Evolutionary conservation across 2,888 invertebrate species (phyloP).

Genomic region (Cyaniris semiargus): DNA sequence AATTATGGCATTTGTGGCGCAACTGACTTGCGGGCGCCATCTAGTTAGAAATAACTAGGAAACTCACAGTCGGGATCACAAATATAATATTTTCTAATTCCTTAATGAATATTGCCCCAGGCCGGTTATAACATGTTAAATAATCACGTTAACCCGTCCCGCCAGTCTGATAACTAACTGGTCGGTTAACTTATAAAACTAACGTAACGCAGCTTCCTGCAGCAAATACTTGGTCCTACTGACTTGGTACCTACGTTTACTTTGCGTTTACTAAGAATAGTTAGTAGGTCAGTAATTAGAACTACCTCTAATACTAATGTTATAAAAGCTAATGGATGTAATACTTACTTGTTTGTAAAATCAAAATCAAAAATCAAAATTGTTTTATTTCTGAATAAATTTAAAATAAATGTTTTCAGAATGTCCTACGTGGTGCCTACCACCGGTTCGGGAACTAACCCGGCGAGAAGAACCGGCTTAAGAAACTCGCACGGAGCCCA

Average conservation of each 20-base stretch:
- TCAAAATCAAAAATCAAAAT: too few species aligned
- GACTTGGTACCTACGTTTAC: background rate
- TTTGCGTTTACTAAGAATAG: background rate
- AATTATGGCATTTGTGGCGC: too few species aligned
- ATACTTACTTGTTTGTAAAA: too few species aligned
- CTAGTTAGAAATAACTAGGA: background rate
- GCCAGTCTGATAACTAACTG: constrained; percentile 9
- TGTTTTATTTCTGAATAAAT: too few species aligned
- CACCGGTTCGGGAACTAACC: too few species aligned
- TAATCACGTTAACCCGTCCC: background rate
- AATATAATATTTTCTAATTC: background rate
- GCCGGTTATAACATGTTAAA: constrained; percentile 2
- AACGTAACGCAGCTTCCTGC: constrained; percentile 16
- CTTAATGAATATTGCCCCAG: background rate
- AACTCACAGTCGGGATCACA: background rate
- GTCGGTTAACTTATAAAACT: constrained; percentile 4
- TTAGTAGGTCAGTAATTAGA: background rate
- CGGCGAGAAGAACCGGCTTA: too few species aligned
- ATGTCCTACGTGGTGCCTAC: too few species aligned
- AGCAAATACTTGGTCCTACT: background rate
- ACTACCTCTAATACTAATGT: background rate
- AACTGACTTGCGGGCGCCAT: too few species aligned
- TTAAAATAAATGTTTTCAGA: too few species aligned
- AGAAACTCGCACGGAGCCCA: too few species aligned
- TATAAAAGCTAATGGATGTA: too few species aligned